Conservation (phyloP, 2,113 vertebrate genomes). For the Phainopepla nitens region DNA sequence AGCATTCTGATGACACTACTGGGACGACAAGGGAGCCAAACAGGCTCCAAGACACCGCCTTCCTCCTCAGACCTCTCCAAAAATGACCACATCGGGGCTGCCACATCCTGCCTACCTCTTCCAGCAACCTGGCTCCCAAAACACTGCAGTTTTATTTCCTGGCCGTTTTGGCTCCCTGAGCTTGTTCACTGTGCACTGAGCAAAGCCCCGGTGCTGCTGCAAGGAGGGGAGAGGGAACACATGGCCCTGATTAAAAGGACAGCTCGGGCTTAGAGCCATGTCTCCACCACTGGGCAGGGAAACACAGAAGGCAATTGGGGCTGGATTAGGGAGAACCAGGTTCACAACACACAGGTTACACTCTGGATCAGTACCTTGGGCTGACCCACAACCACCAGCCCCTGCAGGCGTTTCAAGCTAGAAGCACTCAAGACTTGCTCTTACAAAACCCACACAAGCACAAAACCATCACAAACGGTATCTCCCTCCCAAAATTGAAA, state of each 20-base stretch:
- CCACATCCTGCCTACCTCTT: background rate
- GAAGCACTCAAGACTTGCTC: background rate
- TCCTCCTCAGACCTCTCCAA: background rate
- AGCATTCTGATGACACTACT: background rate
- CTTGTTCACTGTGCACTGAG: background rate
- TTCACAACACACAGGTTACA: rapidly evolving
- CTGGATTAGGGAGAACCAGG: background rate
- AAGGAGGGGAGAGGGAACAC: background rate
- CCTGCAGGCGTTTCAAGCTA: background rate
- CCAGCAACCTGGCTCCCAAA: background rate
- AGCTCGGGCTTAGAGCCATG: background rate
- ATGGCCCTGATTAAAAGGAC: background rate
- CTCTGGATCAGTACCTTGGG: background rate
- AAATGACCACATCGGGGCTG: background rate
- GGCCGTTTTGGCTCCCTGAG: background rate
- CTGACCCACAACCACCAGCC: background rate
- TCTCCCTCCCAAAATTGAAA: background rate
- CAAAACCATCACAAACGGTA: rapidly evolving
- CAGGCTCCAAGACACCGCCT: background rate
- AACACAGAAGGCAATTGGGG: background rate
- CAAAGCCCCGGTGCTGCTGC: background rate
- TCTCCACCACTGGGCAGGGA: background rate
- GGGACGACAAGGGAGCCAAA: background rate
- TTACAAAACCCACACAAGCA: background rate
- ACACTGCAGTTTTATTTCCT: background rate